Conservation (phyloP, 2,113 vertebrate species). For the Malurus alboscapulatus region DNA sequence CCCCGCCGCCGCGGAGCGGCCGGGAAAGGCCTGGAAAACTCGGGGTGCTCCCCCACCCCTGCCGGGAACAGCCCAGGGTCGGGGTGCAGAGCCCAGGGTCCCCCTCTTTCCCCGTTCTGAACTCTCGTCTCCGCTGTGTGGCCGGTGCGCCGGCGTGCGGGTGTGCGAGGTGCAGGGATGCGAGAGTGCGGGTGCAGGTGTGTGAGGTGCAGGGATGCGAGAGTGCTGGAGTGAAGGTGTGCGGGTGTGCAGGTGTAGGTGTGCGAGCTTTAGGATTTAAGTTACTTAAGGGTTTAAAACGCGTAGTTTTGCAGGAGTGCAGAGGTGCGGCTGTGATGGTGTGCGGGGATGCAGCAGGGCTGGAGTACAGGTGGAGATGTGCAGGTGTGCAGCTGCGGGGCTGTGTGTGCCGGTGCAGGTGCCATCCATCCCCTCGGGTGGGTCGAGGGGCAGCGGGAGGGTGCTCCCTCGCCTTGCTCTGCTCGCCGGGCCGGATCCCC, state of each 20-base stretch:
- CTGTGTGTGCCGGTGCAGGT: not conserved
- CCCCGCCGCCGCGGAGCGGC: rapidly evolving
- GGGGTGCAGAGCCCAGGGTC: rapidly evolving
- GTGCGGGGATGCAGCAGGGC: too few species aligned
- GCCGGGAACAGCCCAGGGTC: rapidly evolving
- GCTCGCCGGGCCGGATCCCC: not conserved
- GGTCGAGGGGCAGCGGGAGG: not conserved
- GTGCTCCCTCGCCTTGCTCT: not conserved
- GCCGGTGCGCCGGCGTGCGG: not conserved
- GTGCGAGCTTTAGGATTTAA: not conserved
- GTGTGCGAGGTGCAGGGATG: not conserved
- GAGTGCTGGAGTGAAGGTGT: not conserved
- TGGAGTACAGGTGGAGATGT: too few species aligned
- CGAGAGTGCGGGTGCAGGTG: not conserved
- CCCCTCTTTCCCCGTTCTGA: rapidly evolving
- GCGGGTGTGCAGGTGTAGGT: not conserved
- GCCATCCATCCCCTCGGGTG: rapidly evolving
- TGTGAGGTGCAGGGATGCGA: not conserved
- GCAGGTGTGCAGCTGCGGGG: too few species aligned
- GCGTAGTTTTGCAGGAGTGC: not conserved
- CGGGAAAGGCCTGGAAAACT: not conserved
- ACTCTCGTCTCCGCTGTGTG: rapidly evolving
- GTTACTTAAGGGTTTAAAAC: not conserved
- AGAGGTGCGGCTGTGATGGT: too few species aligned
- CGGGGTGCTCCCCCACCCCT: rapidly evolving